These are phyloP conservation scores for Onychostoma macrolepis DNA, from an alignment of 2,113 vertebrate species.

Conservation along the genomic window DNA sequence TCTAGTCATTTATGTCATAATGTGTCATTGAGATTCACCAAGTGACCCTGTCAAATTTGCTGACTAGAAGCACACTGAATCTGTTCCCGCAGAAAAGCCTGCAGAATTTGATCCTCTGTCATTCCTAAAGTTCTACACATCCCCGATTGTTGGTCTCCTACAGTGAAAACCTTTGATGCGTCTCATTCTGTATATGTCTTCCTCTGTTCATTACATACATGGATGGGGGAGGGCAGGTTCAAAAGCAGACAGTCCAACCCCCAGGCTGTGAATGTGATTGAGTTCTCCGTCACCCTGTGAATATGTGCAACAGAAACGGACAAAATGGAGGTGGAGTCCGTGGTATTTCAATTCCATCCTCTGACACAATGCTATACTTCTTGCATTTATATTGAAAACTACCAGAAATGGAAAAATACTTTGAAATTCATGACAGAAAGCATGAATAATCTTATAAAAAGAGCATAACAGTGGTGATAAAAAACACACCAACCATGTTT, in stretches of 20 bases:
- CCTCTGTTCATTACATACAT: conserved; percentile 23
- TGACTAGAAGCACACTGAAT: background rate
- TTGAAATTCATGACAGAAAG: conserved; percentile 31
- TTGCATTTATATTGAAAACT: conserved; percentile 36
- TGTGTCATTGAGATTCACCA: background rate
- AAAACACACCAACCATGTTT: background rate
- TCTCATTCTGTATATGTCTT: background rate
- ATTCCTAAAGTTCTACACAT: background rate
- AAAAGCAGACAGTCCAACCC: conserved; percentile 43
- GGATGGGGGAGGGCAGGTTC: conserved; percentile 35
- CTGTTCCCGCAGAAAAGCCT: background rate
- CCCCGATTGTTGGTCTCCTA: background rate
- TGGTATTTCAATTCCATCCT: conserved; percentile 26
- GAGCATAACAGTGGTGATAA: background rate
- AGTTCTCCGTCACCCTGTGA: conserved; percentile 26
- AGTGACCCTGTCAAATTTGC: conserved; percentile 7
- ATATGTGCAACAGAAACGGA: conserved; percentile 13
- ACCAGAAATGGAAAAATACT: background rate
- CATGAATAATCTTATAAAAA: background rate
- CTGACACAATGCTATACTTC: conserved; percentile 6
- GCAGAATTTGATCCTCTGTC: background rate
- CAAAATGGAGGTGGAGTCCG: conserved; percentile 29
- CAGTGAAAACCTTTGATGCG: background rate
- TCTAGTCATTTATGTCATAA: conserved; percentile 29
- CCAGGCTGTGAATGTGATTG: conserved; percentile 47